A percentile compares a stretch with the other conserved stretches of the same genome.
Conservation (phyloP, 2,797 vertebrate genomes). For the Jordanella pulchra region DNA sequence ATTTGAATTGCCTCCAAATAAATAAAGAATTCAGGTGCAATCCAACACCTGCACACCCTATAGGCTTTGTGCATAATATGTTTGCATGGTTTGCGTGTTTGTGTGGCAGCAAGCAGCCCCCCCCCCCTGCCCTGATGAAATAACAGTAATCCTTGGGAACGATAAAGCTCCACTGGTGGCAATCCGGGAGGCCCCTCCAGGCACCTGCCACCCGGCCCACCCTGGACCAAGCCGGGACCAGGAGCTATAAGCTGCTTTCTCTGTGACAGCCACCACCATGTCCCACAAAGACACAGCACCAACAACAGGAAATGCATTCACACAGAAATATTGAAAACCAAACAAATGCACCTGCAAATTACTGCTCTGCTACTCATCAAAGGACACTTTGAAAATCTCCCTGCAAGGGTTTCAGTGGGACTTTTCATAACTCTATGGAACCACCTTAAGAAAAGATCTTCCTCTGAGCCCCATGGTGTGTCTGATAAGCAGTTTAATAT, state of each 20-base stretch:
- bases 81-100: slow-evolving; percentile 29
- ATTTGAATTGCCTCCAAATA: background rate
- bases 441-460: slow-evolving; percentile 73
- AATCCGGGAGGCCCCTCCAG: slow-evolving; percentile 69
- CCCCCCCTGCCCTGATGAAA: slow-evolving; percentile 57
- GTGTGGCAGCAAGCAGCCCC: slow-evolving; percentile 30
- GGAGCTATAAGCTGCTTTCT: slow-evolving; percentile 80
- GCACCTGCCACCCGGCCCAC: slow-evolving; percentile 50
- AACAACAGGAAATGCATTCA: slow-evolving; percentile 9
- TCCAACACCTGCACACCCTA: slow-evolving; percentile 10
- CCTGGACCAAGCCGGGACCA: slow-evolving; percentile 59
- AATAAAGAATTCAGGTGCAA: background rate
- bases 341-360: background rate
- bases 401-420: slow-evolving; percentile 5
- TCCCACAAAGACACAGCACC: slow-evolving; percentile 69
- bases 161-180: slow-evolving; percentile 71
- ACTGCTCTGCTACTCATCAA: background rate
- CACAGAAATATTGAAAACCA: slow-evolving; percentile 3
- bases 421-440: slow-evolving; percentile 14
- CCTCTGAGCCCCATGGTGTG: slow-evolving; percentile 32
- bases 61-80: slow-evolving; percentile 36
- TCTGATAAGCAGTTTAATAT: background rate
- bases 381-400: background rate
- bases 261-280: slow-evolving; percentile 76
- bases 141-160: slow-evolving; percentile 64